Percentiles rank a stretch among this genome's conserved stretches.
These are phyloP conservation scores for Caloenas nicobarica DNA, from an alignment of 2,113 vertebrate genomes.

Conservation along the genomic window DNA sequence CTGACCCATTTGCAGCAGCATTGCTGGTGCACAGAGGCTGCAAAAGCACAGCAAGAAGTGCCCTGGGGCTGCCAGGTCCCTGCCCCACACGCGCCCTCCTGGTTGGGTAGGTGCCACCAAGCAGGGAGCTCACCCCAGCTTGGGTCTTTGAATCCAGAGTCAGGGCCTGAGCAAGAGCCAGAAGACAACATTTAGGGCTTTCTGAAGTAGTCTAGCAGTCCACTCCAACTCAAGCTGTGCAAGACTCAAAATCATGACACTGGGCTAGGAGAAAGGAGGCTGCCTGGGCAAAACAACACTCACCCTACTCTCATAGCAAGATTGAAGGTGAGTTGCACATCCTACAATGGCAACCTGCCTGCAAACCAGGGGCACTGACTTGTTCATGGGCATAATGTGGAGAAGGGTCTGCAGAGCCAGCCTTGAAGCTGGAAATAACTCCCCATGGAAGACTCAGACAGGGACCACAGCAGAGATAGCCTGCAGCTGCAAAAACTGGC, in stretches of 20 bases:
- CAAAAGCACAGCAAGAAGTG: fast-evolving
- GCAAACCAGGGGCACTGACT: background rate
- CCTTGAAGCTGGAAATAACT: background rate
- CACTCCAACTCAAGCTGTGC: background rate
- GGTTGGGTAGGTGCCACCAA: fast-evolving
- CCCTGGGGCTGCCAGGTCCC: background rate
- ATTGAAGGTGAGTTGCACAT: background rate
- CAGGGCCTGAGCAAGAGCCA: background rate
- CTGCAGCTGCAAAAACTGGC: constrained; percentile 2
- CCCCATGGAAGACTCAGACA: background rate
- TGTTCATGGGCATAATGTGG: background rate
- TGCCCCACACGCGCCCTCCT: fast-evolving
- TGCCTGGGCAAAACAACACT: background rate
- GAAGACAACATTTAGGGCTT: background rate
- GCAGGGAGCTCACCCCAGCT: background rate
- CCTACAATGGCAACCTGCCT: background rate
- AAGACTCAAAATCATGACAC: background rate
- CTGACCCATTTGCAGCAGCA: background rate
- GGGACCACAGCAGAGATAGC: background rate
- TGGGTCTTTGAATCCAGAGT: background rate
- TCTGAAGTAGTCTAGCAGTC: background rate
- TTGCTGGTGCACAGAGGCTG: background rate
- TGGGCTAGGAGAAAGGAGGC: background rate
- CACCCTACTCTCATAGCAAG: background rate
- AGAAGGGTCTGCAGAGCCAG: background rate